Evolutionary conservation across 2,888 invertebrate species (phyloP).

Genomic region (Sinodicranocentrus sp.): DNA sequence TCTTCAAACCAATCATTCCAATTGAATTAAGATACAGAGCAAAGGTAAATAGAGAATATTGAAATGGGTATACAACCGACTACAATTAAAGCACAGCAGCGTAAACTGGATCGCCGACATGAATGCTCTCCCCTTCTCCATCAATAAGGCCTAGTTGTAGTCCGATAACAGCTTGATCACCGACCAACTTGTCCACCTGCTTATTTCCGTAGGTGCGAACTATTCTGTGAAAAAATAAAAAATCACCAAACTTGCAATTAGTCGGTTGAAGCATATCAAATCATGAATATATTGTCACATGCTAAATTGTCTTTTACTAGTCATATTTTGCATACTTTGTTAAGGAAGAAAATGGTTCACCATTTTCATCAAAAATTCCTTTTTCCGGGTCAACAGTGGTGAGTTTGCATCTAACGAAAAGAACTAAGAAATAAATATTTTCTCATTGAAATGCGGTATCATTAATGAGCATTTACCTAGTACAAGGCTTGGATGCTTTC

Average conservation of each 20-base stretch:
- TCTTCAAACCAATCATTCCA: too few relatives aligned
- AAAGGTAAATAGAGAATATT: too few relatives aligned
- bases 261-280: too few relatives aligned
- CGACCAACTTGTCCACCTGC: conserved; percentile 60
- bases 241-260: neutral
- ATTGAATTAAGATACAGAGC: too few relatives aligned
- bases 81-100: conserved; percentile 74
- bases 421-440: neutral
- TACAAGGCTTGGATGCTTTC: conserved; percentile 78
- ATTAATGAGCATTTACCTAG: conserved; percentile 78
- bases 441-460: too few relatives aligned
- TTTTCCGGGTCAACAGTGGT: conserved; percentile 71
- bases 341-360: conserved; percentile 73
- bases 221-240: conserved; percentile 46
- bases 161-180: conserved; percentile 72
- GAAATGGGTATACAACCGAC: too few relatives aligned
- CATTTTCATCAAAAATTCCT: conserved; percentile 65
- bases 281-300: neutral
- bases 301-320: too few relatives aligned
- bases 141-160: conserved; percentile 69
- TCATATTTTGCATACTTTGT: conserved; percentile 72
- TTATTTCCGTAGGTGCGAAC: conserved; percentile 69
- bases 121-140: conserved; percentile 49
- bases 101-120: conserved; percentile 74
- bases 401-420: conserved; percentile 70